Conservation (phyloP, 2,797 vertebrate genomes). For the Pachyuromys duprasi region DNA sequence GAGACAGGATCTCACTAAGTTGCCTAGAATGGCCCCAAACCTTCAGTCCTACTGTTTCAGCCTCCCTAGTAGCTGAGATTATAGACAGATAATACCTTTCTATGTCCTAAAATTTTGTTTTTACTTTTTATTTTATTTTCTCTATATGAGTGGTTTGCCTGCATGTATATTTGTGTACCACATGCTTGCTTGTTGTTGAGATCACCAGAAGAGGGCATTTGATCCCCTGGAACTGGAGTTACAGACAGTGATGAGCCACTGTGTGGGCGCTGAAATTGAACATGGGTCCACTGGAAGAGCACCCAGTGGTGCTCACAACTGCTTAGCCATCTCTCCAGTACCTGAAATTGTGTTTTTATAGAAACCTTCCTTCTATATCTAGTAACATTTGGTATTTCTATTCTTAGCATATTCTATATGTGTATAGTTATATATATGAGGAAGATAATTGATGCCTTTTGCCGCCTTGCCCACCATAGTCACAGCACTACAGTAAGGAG, state of each 20-base stretch:
- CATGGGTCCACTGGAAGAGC: background rate
- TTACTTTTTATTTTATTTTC: background rate
- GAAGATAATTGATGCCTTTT: background rate
- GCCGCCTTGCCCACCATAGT: rapidly evolving
- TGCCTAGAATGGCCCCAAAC: background rate
- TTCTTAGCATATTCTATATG: background rate
- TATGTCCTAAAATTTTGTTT: background rate
- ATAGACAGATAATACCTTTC: background rate
- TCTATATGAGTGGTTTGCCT: background rate
- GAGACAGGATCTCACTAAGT: background rate
- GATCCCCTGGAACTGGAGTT: background rate
- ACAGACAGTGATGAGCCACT: background rate
- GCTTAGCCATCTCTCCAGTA: background rate
- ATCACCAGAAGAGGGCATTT: background rate
- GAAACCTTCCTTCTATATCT: background rate
- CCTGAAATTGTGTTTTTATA: background rate
- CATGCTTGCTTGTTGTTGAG: background rate
- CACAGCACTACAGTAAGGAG: rapidly evolving
- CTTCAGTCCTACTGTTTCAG: background rate
- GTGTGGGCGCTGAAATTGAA: background rate
- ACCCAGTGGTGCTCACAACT: background rate
- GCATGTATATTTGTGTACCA: background rate
- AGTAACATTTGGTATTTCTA: background rate
- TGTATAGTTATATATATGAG: no score
- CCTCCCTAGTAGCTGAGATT: background rate